Evolutionary conservation across 2,888 invertebrate species (phyloP).

Genomic region (Neocrepidodera transversa): DNA sequence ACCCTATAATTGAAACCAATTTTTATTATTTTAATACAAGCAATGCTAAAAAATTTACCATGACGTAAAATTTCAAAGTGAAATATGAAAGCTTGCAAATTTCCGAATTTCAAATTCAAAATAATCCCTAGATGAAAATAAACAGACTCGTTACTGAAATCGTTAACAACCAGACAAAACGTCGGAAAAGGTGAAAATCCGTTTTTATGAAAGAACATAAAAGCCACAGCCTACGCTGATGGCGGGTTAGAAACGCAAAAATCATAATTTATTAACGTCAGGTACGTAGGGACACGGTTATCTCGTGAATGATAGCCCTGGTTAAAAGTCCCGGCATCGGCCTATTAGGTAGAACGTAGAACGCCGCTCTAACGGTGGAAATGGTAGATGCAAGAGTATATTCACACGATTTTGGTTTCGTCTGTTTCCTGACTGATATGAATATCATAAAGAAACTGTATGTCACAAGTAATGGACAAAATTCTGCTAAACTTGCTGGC

Average conservation of each 20-base stretch:
- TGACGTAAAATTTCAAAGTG: too few species aligned
- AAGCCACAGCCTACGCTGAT: conserved; percentile 30
- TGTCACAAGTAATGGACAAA: neutral
- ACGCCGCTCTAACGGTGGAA: conserved; percentile 40
- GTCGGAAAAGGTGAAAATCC: conserved; percentile 21
- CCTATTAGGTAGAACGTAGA: conserved; percentile 45
- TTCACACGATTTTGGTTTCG: conserved; percentile 14
- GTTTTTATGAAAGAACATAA: conserved; percentile 31
- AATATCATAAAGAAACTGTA: conserved; percentile 7
- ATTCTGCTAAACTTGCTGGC: too few species aligned
- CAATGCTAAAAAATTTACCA: too few species aligned
- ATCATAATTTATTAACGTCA: conserved; percentile 55
- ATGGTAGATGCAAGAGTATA: conserved; percentile 23
- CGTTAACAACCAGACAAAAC: conserved; percentile 15
- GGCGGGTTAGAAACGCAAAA: conserved; percentile 42
- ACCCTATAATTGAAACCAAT: too few species aligned
- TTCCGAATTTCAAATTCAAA: conserved; percentile 15
- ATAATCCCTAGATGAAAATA: conserved; percentile 12
- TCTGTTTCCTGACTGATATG: conserved; percentile 19
- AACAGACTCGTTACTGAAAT: conserved; percentile 19
- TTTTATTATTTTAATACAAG: too few species aligned
- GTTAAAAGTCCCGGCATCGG: conserved; percentile 54
- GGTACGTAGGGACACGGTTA: conserved; percentile 55
- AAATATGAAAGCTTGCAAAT: neutral
- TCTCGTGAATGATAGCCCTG: conserved; percentile 57